Evolutionary conservation across 2,888 invertebrate species (phyloP).

Genomic region (Ceriagrion tenellum): DNA sequence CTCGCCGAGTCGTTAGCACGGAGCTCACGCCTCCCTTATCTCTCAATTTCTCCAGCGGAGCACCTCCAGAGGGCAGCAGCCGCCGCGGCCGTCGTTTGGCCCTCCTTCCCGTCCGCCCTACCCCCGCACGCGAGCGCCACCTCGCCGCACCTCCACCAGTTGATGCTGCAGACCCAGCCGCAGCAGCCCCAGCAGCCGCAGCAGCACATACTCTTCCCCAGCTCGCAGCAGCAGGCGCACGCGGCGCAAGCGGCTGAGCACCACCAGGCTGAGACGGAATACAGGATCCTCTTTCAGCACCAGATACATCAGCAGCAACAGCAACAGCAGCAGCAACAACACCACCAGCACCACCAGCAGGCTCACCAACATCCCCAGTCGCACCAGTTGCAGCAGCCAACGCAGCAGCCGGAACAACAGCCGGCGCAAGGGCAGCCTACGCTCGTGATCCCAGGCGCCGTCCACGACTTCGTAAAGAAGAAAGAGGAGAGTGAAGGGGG

Average conservation of each 20-base stretch:
- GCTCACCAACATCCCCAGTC: constrained; percentile 71
- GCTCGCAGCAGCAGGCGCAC: constrained; percentile 60
- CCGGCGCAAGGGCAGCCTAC: constrained; percentile 68
- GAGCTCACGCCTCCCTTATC: constrained; percentile 32
- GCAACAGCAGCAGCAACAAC: constrained; percentile 71
- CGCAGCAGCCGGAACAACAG: constrained; percentile 68
- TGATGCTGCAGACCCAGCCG: constrained; percentile 74
- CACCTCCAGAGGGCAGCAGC: constrained; percentile 86
- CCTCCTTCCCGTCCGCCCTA: constrained; percentile 78
- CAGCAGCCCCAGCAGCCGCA: constrained; percentile 77
- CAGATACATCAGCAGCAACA: constrained; percentile 71
- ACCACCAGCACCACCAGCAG: constrained; percentile 69
- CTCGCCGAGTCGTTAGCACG: background rate
- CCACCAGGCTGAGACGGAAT: constrained; percentile 60
- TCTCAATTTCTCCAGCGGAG: constrained; percentile 76
- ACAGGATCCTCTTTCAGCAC: constrained; percentile 66
- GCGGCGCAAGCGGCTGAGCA: constrained; percentile 54
- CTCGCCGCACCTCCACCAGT: constrained; percentile 80
- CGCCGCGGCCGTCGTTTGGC: constrained; percentile 67
- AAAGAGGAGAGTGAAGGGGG: constrained; percentile 35
- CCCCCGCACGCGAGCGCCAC: constrained; percentile 77
- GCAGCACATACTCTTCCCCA: constrained; percentile 81
- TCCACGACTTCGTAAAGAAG: constrained; percentile 66
- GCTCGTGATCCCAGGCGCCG: constrained; percentile 41
- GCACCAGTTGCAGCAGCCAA: constrained; percentile 69